These are phyloP conservation scores for Misgurnus mizolepis DNA, from an alignment of 2,113 vertebrate species.

Conservation along the genomic window DNA sequence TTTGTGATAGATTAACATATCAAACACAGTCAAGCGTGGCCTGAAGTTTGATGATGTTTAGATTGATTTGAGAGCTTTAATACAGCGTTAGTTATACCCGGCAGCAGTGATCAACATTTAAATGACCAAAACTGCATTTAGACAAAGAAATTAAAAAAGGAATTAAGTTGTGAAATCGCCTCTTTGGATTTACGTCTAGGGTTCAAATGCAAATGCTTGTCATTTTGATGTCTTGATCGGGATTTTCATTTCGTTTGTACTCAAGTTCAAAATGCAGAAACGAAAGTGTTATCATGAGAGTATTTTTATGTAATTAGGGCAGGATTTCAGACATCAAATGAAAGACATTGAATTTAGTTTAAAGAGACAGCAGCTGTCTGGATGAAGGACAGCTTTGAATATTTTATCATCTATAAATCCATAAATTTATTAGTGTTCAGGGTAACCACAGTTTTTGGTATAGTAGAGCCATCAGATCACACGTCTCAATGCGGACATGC, in stretches of 20 bases:
- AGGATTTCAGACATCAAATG: constrained; percentile 22
- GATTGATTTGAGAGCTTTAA: constrained; percentile 23
- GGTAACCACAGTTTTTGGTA: background rate
- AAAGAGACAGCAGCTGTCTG: background rate
- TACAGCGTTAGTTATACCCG: constrained; percentile 7
- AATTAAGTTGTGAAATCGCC: constrained; percentile 22
- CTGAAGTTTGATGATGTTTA: constrained; percentile 13
- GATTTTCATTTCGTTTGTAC: background rate
- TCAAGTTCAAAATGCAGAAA: background rate
- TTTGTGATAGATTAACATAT: constrained; percentile 37
- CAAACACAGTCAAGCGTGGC: constrained; percentile 33
- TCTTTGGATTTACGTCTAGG: constrained; percentile 1
- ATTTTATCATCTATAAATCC: background rate
- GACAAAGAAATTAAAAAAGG: constrained; percentile 16
- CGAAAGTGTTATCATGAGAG: background rate
- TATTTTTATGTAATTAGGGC: constrained; percentile 14
- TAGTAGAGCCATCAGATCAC: background rate
- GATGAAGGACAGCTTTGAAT: background rate
- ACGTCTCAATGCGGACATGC: background rate
- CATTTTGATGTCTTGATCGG: background rate
- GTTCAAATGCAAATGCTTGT: constrained; percentile 11
- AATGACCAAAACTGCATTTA: constrained; percentile 7
- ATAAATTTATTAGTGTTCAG: background rate
- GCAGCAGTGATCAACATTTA: constrained; percentile 10
- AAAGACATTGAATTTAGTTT: background rate